Conservation (phyloP, 2,113 vertebrate species). For the Notechis scutatus region DNA sequence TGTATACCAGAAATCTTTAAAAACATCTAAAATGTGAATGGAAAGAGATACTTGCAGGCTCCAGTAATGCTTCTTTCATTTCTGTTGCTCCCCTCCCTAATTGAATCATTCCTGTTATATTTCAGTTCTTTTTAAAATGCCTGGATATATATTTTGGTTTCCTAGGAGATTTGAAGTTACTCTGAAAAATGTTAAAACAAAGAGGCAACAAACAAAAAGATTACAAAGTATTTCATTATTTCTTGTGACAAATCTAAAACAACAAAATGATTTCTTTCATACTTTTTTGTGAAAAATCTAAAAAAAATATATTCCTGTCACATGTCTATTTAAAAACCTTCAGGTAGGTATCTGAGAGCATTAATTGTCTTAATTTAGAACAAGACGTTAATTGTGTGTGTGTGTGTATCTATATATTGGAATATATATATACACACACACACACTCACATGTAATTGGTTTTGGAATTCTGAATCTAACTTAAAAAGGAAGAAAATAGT, state of each 20-base stretch:
- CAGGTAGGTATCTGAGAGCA: slow-evolving; percentile 40
- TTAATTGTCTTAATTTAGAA: slow-evolving; percentile 40
- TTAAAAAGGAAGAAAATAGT: not conserved
- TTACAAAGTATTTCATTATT: slow-evolving; percentile 38
- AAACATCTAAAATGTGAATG: slow-evolving; percentile 36
- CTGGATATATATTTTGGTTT: slow-evolving; percentile 35
- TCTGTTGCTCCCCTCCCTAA: not conserved
- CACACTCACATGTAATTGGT: not conserved
- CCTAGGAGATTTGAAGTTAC: slow-evolving; percentile 37
- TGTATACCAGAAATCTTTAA: not conserved
- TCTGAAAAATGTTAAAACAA: slow-evolving; percentile 37
- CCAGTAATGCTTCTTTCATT: slow-evolving; percentile 38
- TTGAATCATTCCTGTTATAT: slow-evolving; percentile 22
- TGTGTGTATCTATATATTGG: too few relatives aligned
- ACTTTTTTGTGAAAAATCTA: not conserved
- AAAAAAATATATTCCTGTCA: slow-evolving; percentile 39
- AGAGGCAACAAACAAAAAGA: not conserved
- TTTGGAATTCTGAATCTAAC: not conserved
- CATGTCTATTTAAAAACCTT: slow-evolving; percentile 40
- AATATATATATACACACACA: too few relatives aligned
- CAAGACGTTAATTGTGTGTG: not conserved
- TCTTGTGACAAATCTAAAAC: not conserved
- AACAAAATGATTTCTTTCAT: slow-evolving; percentile 30
- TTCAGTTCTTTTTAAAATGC: slow-evolving; percentile 37
- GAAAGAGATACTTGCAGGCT: slow-evolving; percentile 16